Conservation (phyloP, 2,113 vertebrate species). For the Pelusios castaneus region DNA sequence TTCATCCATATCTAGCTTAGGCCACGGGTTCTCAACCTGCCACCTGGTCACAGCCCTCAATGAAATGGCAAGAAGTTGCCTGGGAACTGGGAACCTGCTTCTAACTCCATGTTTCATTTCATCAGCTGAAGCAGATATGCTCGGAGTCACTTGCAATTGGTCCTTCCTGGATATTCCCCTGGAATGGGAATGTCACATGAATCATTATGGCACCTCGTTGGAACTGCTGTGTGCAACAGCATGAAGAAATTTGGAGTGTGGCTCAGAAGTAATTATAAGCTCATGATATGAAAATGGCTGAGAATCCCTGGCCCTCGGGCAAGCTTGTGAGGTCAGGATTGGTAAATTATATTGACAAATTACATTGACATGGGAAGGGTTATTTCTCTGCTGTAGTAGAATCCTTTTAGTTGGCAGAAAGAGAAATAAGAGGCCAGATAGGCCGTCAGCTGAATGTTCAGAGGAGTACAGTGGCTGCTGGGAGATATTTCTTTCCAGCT, state of each 20-base stretch:
- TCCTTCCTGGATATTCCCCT: neutral
- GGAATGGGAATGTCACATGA: neutral
- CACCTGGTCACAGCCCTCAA: neutral
- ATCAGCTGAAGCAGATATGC: no score
- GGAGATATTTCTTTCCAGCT: neutral
- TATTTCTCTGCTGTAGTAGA: neutral
- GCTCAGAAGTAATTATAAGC: neutral
- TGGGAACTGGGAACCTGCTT: neutral
- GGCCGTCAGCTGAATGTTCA: neutral
- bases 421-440: slow-evolving; percentile 1
- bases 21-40: neutral
- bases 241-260: neutral
- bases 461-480: neutral
- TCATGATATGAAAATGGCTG: neutral
- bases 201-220: neutral
- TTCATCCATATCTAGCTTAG: neutral
- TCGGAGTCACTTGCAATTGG: neutral
- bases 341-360: slow-evolving; percentile 55
- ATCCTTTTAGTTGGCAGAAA: slow-evolving; percentile 46
- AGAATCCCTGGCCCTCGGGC: neutral
- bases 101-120: neutral
- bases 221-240: neutral
- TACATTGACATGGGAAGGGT: slow-evolving; percentile 20
- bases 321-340: neutral
- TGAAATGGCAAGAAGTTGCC: neutral